Base-by-base conservation (phyloP, 1,140 invertebrate species). In the Hirudo medicinalis region DNA sequence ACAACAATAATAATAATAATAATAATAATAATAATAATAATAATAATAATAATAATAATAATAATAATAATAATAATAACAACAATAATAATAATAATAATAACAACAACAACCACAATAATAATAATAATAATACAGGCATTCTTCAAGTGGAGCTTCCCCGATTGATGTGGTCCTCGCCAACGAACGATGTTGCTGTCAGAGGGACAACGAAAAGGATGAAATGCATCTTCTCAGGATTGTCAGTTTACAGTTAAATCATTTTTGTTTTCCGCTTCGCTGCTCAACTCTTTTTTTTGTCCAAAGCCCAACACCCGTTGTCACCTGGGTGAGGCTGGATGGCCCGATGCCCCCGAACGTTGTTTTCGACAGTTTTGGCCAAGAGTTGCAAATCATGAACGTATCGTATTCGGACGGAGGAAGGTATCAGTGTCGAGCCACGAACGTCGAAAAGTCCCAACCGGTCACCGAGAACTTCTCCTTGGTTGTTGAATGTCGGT, bases 331-430 rank as follows among this genome's bases (percentile, higher is more conserved):
- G 20, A 93, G 83, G 86, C 91, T 79, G 90, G 89, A 0, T 79
- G 63, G 71, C 36, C 32, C 29, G 66, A 75, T 83, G 57, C 81
- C 89, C 40, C 87, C 85, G 91, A 78, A 84, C 90, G 32, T 85
- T 92, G 66, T 88, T 87, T 89, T 90, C 73, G 78, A 79, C 60
- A 91, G 94, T 82, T 95, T 93, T 83, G 93, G 92, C 5, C 95
- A 95, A 82, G 93, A 91, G 17, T 82, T 97, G 70, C 84, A 91
- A 20, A 93, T 97, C 74, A 88, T 88, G 75, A 86, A 90, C 75
- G 88, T 91, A 0, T 88, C 87, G 74, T 92, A 91, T 77, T 87
- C 91, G 67, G 92, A 96, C 81, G 86, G 88, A 78, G 92, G 92
- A 66, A 84, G 84, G 17, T 96, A 95, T 78, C 91, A 90, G 2